Evolutionary conservation across 2,888 invertebrate genomes (phyloP), one percentile per base, ranked within the genome.

Genomic region (Spodoptera exigua): DNA sequence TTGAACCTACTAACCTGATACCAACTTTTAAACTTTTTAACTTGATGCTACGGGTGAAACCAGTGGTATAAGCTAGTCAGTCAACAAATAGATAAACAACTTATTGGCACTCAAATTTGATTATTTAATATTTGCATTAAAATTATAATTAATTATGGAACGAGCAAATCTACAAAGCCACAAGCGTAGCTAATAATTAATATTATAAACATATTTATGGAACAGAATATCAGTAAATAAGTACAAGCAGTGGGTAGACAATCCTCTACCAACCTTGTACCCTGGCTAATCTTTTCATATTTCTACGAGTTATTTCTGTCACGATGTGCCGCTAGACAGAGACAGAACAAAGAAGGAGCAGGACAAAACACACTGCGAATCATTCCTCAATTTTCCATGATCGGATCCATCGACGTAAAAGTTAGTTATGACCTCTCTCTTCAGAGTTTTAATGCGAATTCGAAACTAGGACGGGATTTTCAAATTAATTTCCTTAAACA

Each of bases 151-250:
- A 3, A 21, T 5, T 21, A 21, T 21, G 5, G 5, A 21, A 5
- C 5, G 16, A 16, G 2, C 17, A 40, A 40, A 1, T 5, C 5
- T 5, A 21, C 21, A 21, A 21, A 21, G 21, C 0, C 21, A 21
- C 21, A 44, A 36, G 27, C 13, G 32, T 18, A 43, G 58, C 18
- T 11, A 57, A 14, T 39, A 9, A 57, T 27, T 57, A 40, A 13
- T 27, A 57, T 57, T 44, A 36, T 36, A 13, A 36, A 12, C 7
- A 16, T 40, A 3, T 40, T 3, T 17, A 11, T 40, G 17, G 11
- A 2, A 37, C 9, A 27, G 27, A 27, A 27, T 5, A 3, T 27
- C 7, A 5, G 27, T 27, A 27, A 27, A 27, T 27, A 27, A 27
- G 18, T 27, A 27, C 27, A 27, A 27, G 9, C 27, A 27, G 27